Conservation (phyloP, 2,797 vertebrate species). For the Oreochromis grahami region DNA sequence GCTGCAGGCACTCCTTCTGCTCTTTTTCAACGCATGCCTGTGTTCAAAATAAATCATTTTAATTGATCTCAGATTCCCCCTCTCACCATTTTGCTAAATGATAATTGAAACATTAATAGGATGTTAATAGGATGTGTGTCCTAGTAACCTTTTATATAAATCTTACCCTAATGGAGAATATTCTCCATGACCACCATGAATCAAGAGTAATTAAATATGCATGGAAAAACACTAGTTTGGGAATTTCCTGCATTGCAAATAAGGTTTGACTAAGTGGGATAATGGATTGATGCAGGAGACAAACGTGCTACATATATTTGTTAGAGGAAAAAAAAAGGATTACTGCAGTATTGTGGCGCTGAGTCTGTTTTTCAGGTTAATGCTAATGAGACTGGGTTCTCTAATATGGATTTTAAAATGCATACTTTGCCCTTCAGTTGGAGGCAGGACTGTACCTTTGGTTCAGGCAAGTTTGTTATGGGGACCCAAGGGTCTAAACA, state of each 20-base stretch:
- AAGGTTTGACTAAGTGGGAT: conserved; percentile 13
- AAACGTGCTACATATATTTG: background rate
- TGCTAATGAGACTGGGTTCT: conserved; percentile 39
- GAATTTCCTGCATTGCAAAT: conserved; percentile 47
- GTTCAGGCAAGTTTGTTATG: conserved; percentile 45
- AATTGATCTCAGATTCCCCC: conserved; percentile 70
- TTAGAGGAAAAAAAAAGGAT: background rate
- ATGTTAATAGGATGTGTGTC: conserved; percentile 73
- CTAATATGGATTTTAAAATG: conserved; percentile 48
- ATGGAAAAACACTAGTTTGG: conserved; percentile 52
- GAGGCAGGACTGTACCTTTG: conserved; percentile 43
- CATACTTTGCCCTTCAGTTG: conserved; percentile 57
- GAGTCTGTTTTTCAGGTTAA: conserved; percentile 46
- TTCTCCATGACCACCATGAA: conserved; percentile 63
- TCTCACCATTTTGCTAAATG: conserved; percentile 62
- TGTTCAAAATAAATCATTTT: conserved; percentile 75
- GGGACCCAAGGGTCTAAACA: conserved; percentile 55
- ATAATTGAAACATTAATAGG: conserved; percentile 80
- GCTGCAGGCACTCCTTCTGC: conserved; percentile 25
- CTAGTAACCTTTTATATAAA: conserved; percentile 80
- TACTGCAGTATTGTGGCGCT: background rate
- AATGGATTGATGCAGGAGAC: background rate
- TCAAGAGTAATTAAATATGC: conserved; percentile 67
- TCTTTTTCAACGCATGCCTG: conserved; percentile 47
- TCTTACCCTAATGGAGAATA: conserved; percentile 62